Base-by-base conservation (phyloP, 1,140 invertebrate species). In the Pseudomyrmex gracilis region DNA sequence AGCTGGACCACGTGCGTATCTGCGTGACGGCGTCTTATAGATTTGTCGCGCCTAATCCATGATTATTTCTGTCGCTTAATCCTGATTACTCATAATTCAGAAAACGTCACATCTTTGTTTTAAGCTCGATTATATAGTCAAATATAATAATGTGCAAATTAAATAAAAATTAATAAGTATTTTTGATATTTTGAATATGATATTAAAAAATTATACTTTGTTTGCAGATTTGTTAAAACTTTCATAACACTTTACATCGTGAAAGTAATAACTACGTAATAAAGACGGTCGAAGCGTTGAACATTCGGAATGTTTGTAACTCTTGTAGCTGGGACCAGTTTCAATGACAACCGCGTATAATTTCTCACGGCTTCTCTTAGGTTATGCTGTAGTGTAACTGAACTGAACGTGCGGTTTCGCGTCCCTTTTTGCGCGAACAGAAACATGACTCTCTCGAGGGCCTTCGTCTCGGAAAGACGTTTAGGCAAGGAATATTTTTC, bases 361-460 rank as follows among this genome's bases (percentile, higher is more conserved):
- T 87, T 93, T 92, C 92, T 91, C 92, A 92, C 89, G 90, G 86
- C 85, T 86, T 5, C 34, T 85, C 61, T 22, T 55, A 83, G 60
- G 80, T 76, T 63, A 9, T 12, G 22, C 53, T 43, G 53, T 22
- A 73, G 55, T 85, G 76, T 76, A 80, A 89, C 89, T 84, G 63
- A 57, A 22, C 13, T 34, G 34, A 45, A 77, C 67, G 83, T 89
- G 89, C 80, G 90, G 91, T 92, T 93, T 92, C 86, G 87, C 89
- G 85, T 92, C 84, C 78, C 87, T 90, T 92, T 93, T 92, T 90
- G 87, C 90, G 87, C 83, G 70, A 20, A 66, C 83, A 86, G 92
- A 91, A 92, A 93, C 76, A 84, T 82, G 91, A 92, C 89, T 91
- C 88, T 88, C 87, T 87, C 82, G 82, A 89, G 90, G 90, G 87